Conservation (phyloP, 2,888 invertebrate genomes). For the Melolontha melolontha region DNA sequence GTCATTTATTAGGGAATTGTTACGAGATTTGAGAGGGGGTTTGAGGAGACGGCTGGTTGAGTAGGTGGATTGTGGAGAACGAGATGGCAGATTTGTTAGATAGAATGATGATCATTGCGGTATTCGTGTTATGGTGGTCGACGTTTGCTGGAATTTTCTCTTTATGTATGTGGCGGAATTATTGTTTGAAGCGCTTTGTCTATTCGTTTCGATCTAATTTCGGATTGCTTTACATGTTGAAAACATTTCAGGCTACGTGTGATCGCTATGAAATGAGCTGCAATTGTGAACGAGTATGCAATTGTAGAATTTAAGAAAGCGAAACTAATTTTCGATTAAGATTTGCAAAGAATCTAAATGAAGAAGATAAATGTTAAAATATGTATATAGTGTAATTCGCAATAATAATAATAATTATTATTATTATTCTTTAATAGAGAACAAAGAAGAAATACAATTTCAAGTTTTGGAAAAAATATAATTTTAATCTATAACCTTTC, state of each 20-base stretch:
- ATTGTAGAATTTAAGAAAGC: not conserved
- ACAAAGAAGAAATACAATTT: too few species aligned
- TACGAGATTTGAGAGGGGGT: constrained; percentile 31
- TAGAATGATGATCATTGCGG: constrained; percentile 12
- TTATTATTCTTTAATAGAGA: too few species aligned
- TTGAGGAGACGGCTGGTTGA: constrained; percentile 2
- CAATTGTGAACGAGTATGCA: constrained; percentile 10
- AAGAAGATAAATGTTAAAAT: too few species aligned
- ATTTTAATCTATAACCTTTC: too few species aligned
- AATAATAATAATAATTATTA: too few species aligned
- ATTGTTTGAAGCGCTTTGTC: constrained; percentile 29
- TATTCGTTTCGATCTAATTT: constrained; percentile 29
- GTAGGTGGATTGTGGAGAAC: constrained; percentile 29
- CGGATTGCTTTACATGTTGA: constrained; percentile 22
- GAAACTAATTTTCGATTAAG: too few species aligned
- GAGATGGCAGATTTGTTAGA: constrained; percentile 42
- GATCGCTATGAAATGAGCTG: not conserved
- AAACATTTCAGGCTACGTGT: not conserved
- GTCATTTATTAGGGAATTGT: constrained; percentile 56
- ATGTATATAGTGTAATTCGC: too few species aligned
- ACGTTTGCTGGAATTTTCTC: constrained; percentile 26
- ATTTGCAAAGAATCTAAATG: too few species aligned
- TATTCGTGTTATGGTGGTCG: constrained; percentile 10
- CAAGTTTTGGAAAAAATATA: too few species aligned
- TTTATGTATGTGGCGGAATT: not conserved